Evolutionary conservation across 2,888 invertebrate species (phyloP), one percentile per base, ranked within the genome.

Genomic region (Periphyllus acericola): DNA sequence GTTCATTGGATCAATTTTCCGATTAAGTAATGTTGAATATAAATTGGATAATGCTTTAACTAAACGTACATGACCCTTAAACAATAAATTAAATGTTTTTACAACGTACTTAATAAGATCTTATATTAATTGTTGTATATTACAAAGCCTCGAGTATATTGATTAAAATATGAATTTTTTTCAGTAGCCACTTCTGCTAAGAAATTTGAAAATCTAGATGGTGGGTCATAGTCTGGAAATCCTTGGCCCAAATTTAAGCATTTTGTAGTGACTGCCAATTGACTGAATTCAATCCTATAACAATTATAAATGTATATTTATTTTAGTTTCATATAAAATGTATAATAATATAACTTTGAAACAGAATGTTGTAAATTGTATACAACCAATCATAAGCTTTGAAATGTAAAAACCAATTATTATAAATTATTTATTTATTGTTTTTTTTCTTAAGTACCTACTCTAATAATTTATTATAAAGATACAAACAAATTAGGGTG

Each of bases 291-390:
- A 81, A 97, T 96, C 98, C 98, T 98, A 90, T 46, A 72, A 55
- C 99, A 99, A 92, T 99, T 99, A 92, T 99, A 96, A 0, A 99
- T n/a, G 99, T 0, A 98, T 99, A 92, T 99, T 99, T n/a, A 99
- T 55, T 17, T 40, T 40, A 40, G 40, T 40, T 40, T 40, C 8
- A 40, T 40, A 40, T 40, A 40, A 40, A 40, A 40, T 9, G 40
- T 9, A 40, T 40, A 40, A 3, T 40, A 40, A 40, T n/a, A n/a
- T n/a, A n/a, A n/a, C n/a, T n/a, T n/a, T n/a, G n/a, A n/a, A n/a
- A n/a, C n/a, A n/a, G n/a, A n/a, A n/a, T n/a, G n/a, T n/a, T n/a
- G n/a, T n/a, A n/a, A n/a, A n/a, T n/a, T n/a, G n/a, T n/a, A n/a
- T n/a, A n/a, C n/a, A n/a, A n/a, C n/a, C n/a, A n/a, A n/a, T n/a